Conservation (phyloP, 2,113 vertebrate genomes). For the Aramus guarauna region DNA sequence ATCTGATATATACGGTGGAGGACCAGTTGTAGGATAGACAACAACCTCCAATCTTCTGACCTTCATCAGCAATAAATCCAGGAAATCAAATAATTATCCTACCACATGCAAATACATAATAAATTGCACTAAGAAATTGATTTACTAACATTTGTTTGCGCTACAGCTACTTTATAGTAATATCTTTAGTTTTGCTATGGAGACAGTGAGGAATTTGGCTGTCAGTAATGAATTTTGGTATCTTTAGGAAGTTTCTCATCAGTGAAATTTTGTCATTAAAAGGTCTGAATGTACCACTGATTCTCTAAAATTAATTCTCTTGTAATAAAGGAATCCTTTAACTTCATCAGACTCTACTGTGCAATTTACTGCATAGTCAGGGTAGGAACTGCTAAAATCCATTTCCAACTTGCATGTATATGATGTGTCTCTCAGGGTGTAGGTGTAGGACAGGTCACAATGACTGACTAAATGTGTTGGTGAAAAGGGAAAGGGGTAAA, state of each 20-base stretch:
- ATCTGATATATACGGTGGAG: background rate
- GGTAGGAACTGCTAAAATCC: background rate
- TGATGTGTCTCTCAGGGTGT: background rate
- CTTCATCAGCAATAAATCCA: background rate
- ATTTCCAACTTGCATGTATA: accelerated
- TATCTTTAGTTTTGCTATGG: background rate
- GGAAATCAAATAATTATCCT: background rate
- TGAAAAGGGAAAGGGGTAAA: background rate
- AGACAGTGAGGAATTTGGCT: background rate
- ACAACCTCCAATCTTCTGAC: background rate
- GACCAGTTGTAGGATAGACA: background rate
- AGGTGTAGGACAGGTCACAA: background rate
- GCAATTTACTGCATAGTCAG: background rate
- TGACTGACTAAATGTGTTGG: background rate
- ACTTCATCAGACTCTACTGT: background rate
- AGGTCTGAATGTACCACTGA: background rate
- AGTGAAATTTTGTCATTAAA: background rate
- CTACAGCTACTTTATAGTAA: background rate
- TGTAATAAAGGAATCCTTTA: background rate
- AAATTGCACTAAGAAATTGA: background rate
- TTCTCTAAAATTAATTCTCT: background rate
- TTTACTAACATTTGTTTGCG: background rate
- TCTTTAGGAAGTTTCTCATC: background rate
- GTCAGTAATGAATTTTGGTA: background rate
- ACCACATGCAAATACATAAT: background rate